Evolutionary conservation across 1,140 invertebrate species (phyloP), one percentile per base, ranked within the genome.

Genomic region (Hypothenemus hampei): DNA sequence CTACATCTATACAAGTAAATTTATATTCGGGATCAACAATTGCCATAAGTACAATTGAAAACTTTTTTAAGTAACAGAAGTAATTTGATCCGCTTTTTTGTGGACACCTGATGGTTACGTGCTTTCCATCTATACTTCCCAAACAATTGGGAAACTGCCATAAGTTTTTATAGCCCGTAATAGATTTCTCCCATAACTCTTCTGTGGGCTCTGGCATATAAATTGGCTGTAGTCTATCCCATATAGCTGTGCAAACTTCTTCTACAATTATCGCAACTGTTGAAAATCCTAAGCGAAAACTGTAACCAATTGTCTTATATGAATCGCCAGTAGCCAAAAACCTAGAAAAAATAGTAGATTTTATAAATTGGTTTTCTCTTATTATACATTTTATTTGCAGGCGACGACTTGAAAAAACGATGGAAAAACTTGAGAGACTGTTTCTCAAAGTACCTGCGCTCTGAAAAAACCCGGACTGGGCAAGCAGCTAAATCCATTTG

Each of bases 371-470:
- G n/a, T n/a, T n/a, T n/a, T n/a, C n/a, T n/a, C n/a, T n/a, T n/a
- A n/a, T n/a, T n/a, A n/a, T n/a, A n/a, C 10, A 11, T 37, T 11
- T n/a, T 6, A 37, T 37, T 37, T 37, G 7, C 1, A 37, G 35
- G 10, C 15, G 16, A 37, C 7, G 15, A 8, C 15, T 37, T 10
- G 15, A 62, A 52, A 43, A 62, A 56, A 29, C 45, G 46, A 57
- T 63, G 61, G 61, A 63, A 63, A 29, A 61, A 58, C 31, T 41
- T 61, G 10, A 61, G 57, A 44, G 59, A 63, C 35, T 37, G 41
- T 8, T 62, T 53, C 33, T 22, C 59, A 8, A 50, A 56, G 18
- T 20, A 56, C 21, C 21, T 56, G 20, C 15, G 53, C 29, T 49
- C 35, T 15, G 36, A 49, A 37, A 47, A 48, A 22, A 49, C 48